Conservation (phyloP, 2,888 invertebrate genomes). For the Parascotia fuliginaria region DNA sequence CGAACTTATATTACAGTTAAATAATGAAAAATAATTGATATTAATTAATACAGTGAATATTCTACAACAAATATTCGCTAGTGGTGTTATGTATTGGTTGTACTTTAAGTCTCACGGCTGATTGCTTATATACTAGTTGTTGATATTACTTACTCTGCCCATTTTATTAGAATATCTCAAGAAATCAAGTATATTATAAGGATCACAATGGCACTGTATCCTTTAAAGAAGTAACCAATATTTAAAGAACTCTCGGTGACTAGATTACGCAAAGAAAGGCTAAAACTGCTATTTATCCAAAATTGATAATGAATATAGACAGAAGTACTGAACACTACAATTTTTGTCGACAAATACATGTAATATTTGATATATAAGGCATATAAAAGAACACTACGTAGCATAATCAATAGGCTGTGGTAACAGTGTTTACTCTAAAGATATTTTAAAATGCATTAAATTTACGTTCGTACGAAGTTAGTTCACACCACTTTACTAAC, state of each 20-base stretch:
- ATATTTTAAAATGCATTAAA: slow-evolving; percentile 78
- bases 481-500: slow-evolving; percentile 39
- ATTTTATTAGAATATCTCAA: slow-evolving; percentile 12
- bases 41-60: slow-evolving; percentile 64
- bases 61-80: slow-evolving; percentile 80
- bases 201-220: slow-evolving; percentile 31
- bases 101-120: slow-evolving; percentile 65
- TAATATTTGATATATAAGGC: slow-evolving; percentile 27
- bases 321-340: slow-evolving; percentile 16
- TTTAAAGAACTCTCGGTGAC: slow-evolving; percentile 36
- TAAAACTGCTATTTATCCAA: slow-evolving; percentile 18
- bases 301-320: slow-evolving; percentile 21
- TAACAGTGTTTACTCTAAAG: slow-evolving; percentile 69
- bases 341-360: slow-evolving; percentile 17
- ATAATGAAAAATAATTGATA: slow-evolving; percentile 56
- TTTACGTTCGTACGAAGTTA: slow-evolving; percentile 54
- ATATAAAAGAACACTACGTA: slow-evolving; percentile 51
- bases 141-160: slow-evolving; percentile 45
- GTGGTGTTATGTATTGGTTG: slow-evolving; percentile 64
- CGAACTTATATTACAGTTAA: slow-evolving; percentile 49
- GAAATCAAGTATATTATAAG: slow-evolving; percentile 11
- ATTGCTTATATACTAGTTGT: slow-evolving; percentile 51
- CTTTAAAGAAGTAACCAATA: slow-evolving; percentile 24
- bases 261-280: slow-evolving; percentile 40
- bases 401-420: slow-evolving; percentile 62